Percentiles rank a stretch among this genome's conserved stretches.
Conservation (phyloP, 2,113 vertebrate species). For the Cynopterus brachyotis region DNA sequence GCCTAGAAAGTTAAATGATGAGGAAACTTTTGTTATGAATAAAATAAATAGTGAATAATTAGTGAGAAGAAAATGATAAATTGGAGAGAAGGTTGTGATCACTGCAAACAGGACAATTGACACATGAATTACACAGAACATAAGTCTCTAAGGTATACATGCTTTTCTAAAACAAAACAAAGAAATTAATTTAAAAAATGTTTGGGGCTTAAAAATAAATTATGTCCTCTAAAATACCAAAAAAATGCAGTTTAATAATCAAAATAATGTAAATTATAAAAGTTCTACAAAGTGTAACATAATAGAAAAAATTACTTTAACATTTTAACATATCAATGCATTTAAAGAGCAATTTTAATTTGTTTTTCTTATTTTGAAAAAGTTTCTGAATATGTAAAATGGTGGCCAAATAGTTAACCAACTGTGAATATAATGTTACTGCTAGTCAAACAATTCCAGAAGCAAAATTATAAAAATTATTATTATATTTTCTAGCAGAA, state of each 20-base stretch:
- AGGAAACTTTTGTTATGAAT: background rate
- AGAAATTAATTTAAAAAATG: background rate
- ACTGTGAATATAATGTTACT: background rate
- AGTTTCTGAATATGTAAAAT: background rate
- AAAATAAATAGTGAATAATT: background rate
- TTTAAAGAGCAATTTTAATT: background rate
- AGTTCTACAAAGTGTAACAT: background rate
- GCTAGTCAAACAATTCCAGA: background rate
- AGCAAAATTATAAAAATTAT: background rate
- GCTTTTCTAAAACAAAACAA: background rate
- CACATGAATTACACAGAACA: rapidly evolving
- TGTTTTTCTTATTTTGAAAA: background rate
- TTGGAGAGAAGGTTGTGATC: background rate
- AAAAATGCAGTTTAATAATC: background rate
- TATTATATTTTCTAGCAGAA: background rate
- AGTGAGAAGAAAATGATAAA: background rate
- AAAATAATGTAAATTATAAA: background rate
- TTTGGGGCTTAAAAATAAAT: background rate
- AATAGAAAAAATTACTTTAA: background rate
- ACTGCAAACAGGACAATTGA: background rate
- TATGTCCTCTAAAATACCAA: background rate
- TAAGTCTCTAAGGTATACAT: background rate
- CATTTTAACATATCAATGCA: background rate
- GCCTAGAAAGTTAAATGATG: background rate
- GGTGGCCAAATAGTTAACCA: background rate